Base-by-base conservation (phyloP, 2,113 vertebrate genomes). In the Gasterosteus nipponicus region DNA sequence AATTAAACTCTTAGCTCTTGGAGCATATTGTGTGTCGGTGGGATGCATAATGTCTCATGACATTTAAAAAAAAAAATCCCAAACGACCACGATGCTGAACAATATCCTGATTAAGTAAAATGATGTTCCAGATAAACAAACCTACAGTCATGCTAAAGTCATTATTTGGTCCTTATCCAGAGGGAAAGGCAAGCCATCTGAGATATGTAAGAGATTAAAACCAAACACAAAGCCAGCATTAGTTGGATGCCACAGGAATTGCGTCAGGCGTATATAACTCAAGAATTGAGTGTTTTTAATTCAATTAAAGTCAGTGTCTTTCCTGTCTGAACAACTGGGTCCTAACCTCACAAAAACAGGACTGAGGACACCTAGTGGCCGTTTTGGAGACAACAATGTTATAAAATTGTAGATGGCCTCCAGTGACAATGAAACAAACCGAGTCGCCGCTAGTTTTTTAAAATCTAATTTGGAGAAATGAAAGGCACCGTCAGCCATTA, bases 291-390 rank as follows among this genome's bases (percentile, higher is more conserved):
- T 58, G 18, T 53, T 47, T 38, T 38, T 38, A 38, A 38, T 38
- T 66, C 3, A 53, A 1, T 49, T 19, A 14, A 39, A 58, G 39
- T 15, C 10, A 2, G 31, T n/a, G 33, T 39, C 4, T 65, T 44
- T 75, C 44, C 62, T 77, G 49, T 71, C 47, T 77, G 26, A 62
- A 44, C 63, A 80, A 76, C 71, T 68, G 31, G 9, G 10, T 59
- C 70, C n/a, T 56, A 10, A 33, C 8, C 26, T 26, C 49, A 73
- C 76, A 69, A 69, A 84, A 79, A 85, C 77, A 93, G 49, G 82
- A 83, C 80, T 93, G 91, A 88, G 93, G 92, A 93, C 93, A 94
- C 84, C 93, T 94, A 92, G 93, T 93, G 92, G 93, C 66, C 73
- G 7, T 33, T 82, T 62, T 22, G 9, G 75, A 69, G 67, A 85